Percentiles rank a stretch among this genome's conserved stretches.
phyloP scores from a whole-genome alignment of 1,140 invertebrate species.

The Heliconius hewitsoni region DNA sequence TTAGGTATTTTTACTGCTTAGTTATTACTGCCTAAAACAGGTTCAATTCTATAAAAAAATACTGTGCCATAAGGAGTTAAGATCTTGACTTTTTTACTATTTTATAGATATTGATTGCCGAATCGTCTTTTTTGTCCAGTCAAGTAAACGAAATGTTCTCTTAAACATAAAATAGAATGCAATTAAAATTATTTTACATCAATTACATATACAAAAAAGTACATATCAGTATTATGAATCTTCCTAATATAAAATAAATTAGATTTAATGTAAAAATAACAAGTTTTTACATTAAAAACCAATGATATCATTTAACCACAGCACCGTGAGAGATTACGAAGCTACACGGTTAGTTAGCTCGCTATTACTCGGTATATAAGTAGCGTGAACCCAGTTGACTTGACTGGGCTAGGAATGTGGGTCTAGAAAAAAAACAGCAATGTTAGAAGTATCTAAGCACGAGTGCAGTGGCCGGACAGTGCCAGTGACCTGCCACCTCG shows the following conservation, averaged over 20 bases:
- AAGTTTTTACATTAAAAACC: not conserved
- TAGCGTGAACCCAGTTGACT: constrained; percentile 61
- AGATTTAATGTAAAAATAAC: not conserved
- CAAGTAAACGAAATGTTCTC: too few relatives aligned
- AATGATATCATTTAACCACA: constrained; percentile 1
- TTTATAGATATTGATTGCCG: too few relatives aligned
- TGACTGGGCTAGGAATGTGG: constrained; percentile 68
- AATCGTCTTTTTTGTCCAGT: too few relatives aligned
- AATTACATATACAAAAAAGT: too few relatives aligned
- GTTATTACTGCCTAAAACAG: too few relatives aligned
- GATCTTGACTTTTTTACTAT: too few relatives aligned
- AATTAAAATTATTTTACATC: too few relatives aligned
- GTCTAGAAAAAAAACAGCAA: constrained; percentile 76
- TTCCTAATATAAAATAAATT: not conserved
- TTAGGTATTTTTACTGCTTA: too few relatives aligned
- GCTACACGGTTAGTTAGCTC: constrained; percentile 39
- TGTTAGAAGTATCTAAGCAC: constrained; percentile 78
- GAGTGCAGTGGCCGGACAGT: constrained; percentile 74
- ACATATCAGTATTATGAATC: too few relatives aligned
- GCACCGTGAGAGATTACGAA: constrained; percentile 10
- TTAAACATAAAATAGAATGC: too few relatives aligned
- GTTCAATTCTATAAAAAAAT: too few relatives aligned
- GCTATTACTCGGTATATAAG: constrained; percentile 56
- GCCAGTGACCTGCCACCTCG: constrained; percentile 67
- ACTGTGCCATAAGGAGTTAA: too few relatives aligned